Evolutionary conservation across 2,888 invertebrate species (phyloP).

Genomic region (Drosophila prolongata): DNA sequence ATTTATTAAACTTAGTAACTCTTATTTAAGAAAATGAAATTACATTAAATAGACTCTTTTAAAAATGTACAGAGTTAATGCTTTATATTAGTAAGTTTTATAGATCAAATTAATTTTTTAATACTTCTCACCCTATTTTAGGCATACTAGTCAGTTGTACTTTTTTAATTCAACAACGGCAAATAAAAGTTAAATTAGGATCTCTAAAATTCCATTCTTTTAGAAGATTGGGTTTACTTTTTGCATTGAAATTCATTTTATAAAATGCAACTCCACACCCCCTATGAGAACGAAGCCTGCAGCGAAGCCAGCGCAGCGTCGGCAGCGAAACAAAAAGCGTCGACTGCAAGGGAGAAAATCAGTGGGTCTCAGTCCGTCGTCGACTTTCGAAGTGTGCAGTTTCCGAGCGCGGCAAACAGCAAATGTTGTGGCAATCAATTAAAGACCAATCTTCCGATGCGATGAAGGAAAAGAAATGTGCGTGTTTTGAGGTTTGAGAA

Average conservation of each 20-base stretch:
- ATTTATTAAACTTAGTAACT: too few species aligned
- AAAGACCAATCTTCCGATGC: conserved; percentile 13
- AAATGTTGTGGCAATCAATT: conserved; percentile 17
- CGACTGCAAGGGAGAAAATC: conserved; percentile 14
- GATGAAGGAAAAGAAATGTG: background rate
- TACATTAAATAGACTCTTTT: too few species aligned
- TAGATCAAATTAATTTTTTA: too few species aligned
- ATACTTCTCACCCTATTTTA: too few species aligned
- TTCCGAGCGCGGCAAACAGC: conserved; percentile 14
- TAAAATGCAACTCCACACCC: conserved; percentile 1
- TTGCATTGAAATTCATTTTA: background rate
- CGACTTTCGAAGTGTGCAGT: conserved; percentile 62
- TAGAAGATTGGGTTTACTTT: background rate
- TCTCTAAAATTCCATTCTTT: background rate
- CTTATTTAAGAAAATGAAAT: too few species aligned
- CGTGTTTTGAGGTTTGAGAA: conserved; percentile 2
- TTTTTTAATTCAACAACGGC: too few species aligned
- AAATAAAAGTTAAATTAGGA: too few species aligned
- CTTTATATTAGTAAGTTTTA: too few species aligned
- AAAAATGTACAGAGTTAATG: too few species aligned
- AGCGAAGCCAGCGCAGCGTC: background rate
- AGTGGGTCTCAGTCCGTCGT: conserved; percentile 57
- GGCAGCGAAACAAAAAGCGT: conserved; percentile 2
- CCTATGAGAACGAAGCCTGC: background rate
- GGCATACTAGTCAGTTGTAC: too few species aligned